Evolutionary conservation across 2,888 invertebrate genomes (phyloP).

Genomic region (Eudasyphora cyanicolor): DNA sequence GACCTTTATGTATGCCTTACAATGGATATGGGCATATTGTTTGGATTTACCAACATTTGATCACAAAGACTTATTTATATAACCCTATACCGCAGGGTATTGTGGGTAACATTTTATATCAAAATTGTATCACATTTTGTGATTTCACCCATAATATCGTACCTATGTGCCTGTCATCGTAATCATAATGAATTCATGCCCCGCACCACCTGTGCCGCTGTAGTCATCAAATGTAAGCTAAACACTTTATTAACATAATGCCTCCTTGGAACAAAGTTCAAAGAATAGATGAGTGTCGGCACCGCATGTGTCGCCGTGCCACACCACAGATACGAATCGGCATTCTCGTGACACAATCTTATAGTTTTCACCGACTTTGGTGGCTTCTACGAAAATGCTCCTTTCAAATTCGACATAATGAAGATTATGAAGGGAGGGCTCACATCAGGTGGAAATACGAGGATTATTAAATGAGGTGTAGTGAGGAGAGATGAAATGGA

Average conservation of each 20-base stretch:
- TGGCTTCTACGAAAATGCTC: not conserved
- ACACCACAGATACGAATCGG: not conserved
- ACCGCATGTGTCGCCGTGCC: not conserved
- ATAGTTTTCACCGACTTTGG: not conserved
- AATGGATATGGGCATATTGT: too few relatives aligned
- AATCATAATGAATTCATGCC: slow-evolving; percentile 1
- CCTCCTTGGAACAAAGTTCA: not conserved
- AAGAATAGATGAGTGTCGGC: not conserved
- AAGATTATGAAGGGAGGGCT: not conserved
- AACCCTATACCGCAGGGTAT: too few relatives aligned
- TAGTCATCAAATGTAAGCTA: not conserved
- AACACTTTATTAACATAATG: slow-evolving; percentile 32
- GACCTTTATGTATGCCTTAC: too few relatives aligned
- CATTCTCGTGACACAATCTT: not conserved
- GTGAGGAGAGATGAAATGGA: not conserved
- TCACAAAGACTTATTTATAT: too few relatives aligned
- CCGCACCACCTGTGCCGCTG: not conserved
- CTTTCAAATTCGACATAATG: not conserved
- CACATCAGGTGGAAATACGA: too few relatives aligned
- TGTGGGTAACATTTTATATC: too few relatives aligned
- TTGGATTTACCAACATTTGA: too few relatives aligned
- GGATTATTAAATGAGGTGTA: not conserved
- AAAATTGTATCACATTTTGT: too few relatives aligned
- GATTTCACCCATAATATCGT: too few relatives aligned
- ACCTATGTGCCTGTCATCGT: too few relatives aligned